Evolutionary conservation across 2,113 vertebrate genomes (phyloP), one percentile per base, ranked within the genome.

Genomic region (Todiramphus chloris): DNA sequence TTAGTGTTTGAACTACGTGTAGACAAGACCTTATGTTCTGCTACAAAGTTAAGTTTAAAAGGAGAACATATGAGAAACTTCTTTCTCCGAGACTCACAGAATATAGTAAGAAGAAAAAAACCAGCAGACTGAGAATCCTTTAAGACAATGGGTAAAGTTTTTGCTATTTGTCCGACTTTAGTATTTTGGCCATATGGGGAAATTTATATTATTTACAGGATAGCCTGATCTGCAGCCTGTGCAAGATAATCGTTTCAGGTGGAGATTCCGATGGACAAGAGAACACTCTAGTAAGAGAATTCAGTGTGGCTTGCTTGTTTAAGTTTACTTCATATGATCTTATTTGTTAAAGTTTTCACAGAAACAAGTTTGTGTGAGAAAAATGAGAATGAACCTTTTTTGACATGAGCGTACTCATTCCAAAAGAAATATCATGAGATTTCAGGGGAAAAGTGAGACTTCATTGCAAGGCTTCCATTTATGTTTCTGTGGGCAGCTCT

Each of bases 281-380:
- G 27, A 59, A 27, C 0, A 0, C 1, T 4, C 20, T 39, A 19
- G 5, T 35, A 53, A 70, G 19, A 56, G 11, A 69, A 56, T 2
- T 27, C 50, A 78, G 20, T 70, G 35, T 9, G 5, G 5, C 35
- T 83, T 68, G 4, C 15, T 87, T 70, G 13, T 10, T 74, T 90
- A 44, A 44, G 6, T 15, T 62, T 74, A 39, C 2, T 87, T 85
- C 2, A 16, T 20, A 14, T 27, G 4, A n/a, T 80, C 21, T 73
- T 60, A 9, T 60, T 56, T 64, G 5, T 7, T 50, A 17, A 55
- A 33, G 3, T 58, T 81, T 77, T 69, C 30, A 70, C 18, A 70
- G 35, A 91, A 89, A 74, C 1, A 67, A 93, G 10, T 48, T 35
- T 44, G 4, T 19, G 27, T 31, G 20, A 75, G n/a, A 86, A 83